A percentile compares a stretch with the other conserved stretches of the same genome.
Conservation (phyloP, 2,888 invertebrate genomes). For the Spodoptera exigua region DNA sequence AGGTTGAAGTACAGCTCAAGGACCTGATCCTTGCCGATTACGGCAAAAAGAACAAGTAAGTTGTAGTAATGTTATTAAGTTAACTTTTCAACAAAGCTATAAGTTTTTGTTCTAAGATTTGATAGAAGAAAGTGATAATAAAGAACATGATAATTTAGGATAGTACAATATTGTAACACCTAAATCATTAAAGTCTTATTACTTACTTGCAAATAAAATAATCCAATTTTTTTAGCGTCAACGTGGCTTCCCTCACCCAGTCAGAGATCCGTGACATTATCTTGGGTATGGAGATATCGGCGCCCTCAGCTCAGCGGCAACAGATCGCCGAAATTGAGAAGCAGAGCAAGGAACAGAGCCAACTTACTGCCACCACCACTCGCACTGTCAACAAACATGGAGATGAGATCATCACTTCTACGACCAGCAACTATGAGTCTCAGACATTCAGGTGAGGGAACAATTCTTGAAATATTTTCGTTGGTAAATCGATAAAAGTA, state of each 20-base stretch:
- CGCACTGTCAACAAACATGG: slow-evolving; percentile 99
- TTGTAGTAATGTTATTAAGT: slow-evolving; percentile 15
- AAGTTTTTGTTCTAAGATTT: too few relatives aligned
- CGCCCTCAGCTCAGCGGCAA: slow-evolving; percentile 99
- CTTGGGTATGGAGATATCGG: slow-evolving; percentile 99
- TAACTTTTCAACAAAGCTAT: too few relatives aligned
- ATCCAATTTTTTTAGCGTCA: slow-evolving; percentile 91
- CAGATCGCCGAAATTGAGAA: slow-evolving; percentile 99
- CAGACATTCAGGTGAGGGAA: slow-evolving; percentile 94
- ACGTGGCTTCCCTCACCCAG: slow-evolving; percentile 99
- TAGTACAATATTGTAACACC: too few relatives aligned
- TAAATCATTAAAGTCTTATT: background rate
- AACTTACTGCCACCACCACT: slow-evolving; percentile 99
- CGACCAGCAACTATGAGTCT: slow-evolving; percentile 99
- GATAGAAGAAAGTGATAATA: too few relatives aligned
- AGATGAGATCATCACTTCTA: slow-evolving; percentile 99
- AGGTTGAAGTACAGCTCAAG: slow-evolving; percentile 99
- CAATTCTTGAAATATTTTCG: too few relatives aligned
- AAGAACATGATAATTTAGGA: too few relatives aligned
- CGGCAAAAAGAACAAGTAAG: slow-evolving; percentile 99
- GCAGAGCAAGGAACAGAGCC: slow-evolving; percentile 99
- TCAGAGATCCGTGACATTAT: slow-evolving; percentile 99
- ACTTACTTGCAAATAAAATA: background rate
- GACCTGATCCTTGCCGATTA: slow-evolving; percentile 99
- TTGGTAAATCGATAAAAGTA: too few relatives aligned